A percentile compares a stretch with the other conserved stretches of the same genome.
These are phyloP conservation scores for Pteruthius melanotis DNA, from an alignment of 2,113 vertebrate species.

Conservation along the genomic window DNA sequence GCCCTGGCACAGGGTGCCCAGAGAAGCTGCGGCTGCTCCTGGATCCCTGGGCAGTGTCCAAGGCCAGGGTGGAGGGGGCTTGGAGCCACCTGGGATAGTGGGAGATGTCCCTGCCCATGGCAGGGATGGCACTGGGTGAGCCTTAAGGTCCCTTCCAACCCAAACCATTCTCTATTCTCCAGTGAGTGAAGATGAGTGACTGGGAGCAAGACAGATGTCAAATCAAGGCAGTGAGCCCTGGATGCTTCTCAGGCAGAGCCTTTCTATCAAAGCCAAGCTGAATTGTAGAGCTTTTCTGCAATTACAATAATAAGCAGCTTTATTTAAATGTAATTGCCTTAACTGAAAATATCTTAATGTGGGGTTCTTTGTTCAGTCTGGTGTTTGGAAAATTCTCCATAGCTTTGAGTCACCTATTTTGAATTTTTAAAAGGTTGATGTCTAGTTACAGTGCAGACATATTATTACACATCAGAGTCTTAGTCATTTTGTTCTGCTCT, in stretches of 20 bases:
- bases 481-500: conserved; percentile 60
- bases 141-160: neutral
- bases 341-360: conserved; percentile 66
- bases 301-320: conserved; percentile 68
- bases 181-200: conserved; percentile 4
- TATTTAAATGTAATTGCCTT: conserved; percentile 66
- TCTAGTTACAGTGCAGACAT: conserved; percentile 65
- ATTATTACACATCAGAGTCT: conserved; percentile 61
- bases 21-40: neutral
- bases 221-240: conserved; percentile 29
- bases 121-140: fast-evolving
- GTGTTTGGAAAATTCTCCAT: conserved; percentile 54
- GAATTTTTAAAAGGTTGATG: conserved; percentile 63
- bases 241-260: conserved; percentile 37
- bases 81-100: neutral
- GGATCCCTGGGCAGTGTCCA: neutral
- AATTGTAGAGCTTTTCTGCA: conserved; percentile 45
- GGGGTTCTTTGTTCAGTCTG: conserved; percentile 48
- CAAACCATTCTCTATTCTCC: neutral
- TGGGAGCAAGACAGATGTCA: conserved; percentile 44
- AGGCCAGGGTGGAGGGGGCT: neutral
- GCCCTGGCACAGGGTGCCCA: neutral
- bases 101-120: neutral
- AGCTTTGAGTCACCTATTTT: conserved; percentile 73
- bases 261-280: conserved; percentile 43